Base-by-base conservation (phyloP, 2,113 vertebrate species). In the Pelusios castaneus region DNA sequence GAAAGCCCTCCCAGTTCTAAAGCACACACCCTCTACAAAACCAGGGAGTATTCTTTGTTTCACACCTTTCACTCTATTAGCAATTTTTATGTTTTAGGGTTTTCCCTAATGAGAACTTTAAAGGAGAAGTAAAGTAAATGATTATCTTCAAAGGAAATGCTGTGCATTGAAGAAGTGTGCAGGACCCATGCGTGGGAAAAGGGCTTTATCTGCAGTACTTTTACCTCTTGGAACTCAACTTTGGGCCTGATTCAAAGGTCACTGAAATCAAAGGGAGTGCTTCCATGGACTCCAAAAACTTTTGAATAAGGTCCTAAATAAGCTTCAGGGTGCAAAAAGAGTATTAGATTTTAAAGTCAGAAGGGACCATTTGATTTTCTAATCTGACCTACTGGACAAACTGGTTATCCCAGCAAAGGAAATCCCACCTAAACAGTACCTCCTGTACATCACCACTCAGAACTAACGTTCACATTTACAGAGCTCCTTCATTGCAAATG, bases 211-310 rank as follows among this genome's bases (percentile, higher is more conserved):
- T 31, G 56, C 27, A 11, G 56, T 29, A 58, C 12, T 60, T 60
- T 60, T 78, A 12, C 5, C 27, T 38, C 49, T 22, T 2, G 25
- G 54, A 41, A 55, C 1, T 17, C 17, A 1, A 12, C 0, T 0
- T 0, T 43, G 54, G 21, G 12, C 34, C 13, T 56, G 29, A 16
- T 24, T 24, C 58, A 52, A 84, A 75, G 14, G 17, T 49, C 45
- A 4, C 1, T 31, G 54, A 38, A 58, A 79, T 8, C 67, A 14
- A 22, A 51, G 43, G 25, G 29, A 13, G 77, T 5, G 0, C 0
- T 60, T 60, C 29, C 56, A 60, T 2, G 56, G 27, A 29, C n/a
- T 78, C 29, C 49, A 27, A 25, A 80, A 34, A 34, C 16, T 49
- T 91, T n/a, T 9, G 31, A 54, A 8, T 43, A 4, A 1, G 21